These are phyloP conservation scores for Haliclystus octoradiatus DNA, from an alignment of 30 jellyfish, hydroid and myxozoan species.

Conservation along the genomic window DNA sequence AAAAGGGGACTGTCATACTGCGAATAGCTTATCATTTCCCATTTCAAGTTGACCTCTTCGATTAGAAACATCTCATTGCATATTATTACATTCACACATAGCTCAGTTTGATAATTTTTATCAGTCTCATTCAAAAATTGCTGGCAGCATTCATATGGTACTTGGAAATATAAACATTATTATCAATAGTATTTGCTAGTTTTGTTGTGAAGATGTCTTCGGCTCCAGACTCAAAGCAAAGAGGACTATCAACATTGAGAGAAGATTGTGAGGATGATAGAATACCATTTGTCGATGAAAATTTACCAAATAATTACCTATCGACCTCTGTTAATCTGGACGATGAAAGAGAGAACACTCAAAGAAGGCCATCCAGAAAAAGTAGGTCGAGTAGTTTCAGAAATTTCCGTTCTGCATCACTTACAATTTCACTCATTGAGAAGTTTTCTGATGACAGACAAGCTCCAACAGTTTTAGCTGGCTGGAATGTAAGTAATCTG, in stretches of 20 bases:
- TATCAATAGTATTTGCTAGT: too few relatives aligned
- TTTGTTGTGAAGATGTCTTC: too few relatives aligned
- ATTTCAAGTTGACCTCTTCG: too few relatives aligned
- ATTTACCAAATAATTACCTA: not conserved
- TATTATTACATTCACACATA: too few relatives aligned
- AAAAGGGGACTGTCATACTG: too few relatives aligned
- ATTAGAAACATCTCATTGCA: too few relatives aligned
- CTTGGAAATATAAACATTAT: too few relatives aligned
- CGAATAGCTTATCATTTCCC: too few relatives aligned
- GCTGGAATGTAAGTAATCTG: constrained; percentile 90
- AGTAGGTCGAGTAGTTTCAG: not conserved
- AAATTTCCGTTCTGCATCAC: constrained; percentile 62
- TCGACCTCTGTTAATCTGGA: not conserved
- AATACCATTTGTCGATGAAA: not conserved
- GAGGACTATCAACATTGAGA: not conserved
- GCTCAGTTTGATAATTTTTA: too few relatives aligned
- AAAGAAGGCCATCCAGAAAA: not conserved
- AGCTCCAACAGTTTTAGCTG: constrained; percentile 91
- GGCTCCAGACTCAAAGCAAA: too few relatives aligned
- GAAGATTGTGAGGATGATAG: not conserved
- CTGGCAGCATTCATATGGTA: too few relatives aligned
- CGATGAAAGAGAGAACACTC: not conserved
- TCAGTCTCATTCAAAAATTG: too few relatives aligned
- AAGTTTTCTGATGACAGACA: constrained; percentile 83
- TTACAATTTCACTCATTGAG: constrained; percentile 77